These are phyloP conservation scores for Zosterops borbonicus DNA, from an alignment of 2,113 vertebrate species.

Conservation along the genomic window DNA sequence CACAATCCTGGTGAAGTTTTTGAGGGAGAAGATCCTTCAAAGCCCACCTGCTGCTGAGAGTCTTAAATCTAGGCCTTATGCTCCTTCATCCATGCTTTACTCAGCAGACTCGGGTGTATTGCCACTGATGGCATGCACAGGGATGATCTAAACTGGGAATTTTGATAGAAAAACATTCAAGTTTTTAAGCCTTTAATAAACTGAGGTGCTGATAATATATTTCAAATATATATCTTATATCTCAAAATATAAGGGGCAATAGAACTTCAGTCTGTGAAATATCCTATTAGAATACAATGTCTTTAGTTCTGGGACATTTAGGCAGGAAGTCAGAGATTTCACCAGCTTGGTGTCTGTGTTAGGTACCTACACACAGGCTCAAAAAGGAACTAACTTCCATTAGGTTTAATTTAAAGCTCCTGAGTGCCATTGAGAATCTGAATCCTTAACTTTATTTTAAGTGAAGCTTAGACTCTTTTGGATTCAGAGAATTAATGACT, in stretches of 20 bases:
- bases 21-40: background rate
- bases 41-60: rapidly evolving
- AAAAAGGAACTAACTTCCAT: background rate
- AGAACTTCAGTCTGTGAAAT: background rate
- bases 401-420: background rate
- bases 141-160: background rate
- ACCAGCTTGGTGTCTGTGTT: background rate
- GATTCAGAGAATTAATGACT: background rate
- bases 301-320: background rate
- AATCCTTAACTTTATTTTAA: background rate
- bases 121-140: background rate
- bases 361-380: background rate
- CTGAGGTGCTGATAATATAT: background rate
- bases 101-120: background rate
- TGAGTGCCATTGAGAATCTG: background rate
- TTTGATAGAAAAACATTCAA: background rate
- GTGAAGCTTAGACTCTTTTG: background rate
- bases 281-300: background rate
- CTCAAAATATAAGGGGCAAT: background rate
- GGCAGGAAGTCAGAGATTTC: background rate
- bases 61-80: background rate
- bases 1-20: background rate
- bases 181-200: background rate
- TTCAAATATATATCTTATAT: background rate
- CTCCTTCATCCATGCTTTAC: background rate